phyloP scores from a whole-genome alignment of 2,113 vertebrate genomes.

The Okapia johnstoni region DNA sequence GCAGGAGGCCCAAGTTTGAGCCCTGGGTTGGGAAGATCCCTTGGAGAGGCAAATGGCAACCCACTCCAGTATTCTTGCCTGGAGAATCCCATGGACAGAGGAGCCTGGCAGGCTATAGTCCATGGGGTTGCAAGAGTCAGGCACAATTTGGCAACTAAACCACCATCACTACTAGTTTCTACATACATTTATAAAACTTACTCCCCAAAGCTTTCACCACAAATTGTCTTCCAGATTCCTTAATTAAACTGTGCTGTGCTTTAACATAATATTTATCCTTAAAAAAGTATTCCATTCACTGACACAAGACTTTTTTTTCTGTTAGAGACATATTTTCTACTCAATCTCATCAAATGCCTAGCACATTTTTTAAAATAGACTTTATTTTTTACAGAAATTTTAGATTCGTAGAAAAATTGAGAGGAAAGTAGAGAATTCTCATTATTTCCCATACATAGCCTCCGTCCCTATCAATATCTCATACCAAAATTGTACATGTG shows the following conservation, averaged over 20 bases:
- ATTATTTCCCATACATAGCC: not conserved
- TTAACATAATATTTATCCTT: not conserved
- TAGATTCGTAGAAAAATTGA: not conserved
- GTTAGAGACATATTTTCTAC: not conserved
- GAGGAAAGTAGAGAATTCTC: not conserved
- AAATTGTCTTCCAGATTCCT: not conserved
- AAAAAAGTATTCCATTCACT: not conserved
- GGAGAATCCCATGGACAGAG: not conserved
- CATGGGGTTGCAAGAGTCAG: not conserved
- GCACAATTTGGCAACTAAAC: not conserved
- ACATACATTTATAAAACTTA: not conserved
- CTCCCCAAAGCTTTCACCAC: not conserved
- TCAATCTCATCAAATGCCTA: not conserved
- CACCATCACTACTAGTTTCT: not conserved
- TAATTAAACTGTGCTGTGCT: not conserved
- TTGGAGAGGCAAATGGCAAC: not conserved
- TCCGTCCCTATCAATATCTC: not conserved
- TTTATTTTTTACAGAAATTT: not conserved
- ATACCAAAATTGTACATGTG: not conserved
- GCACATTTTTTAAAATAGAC: not conserved
- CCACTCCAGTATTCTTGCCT: not conserved
- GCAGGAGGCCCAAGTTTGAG: not conserved
- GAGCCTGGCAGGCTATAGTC: not conserved
- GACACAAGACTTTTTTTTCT: not conserved
- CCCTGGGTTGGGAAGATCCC: not conserved